Conservation (phyloP, 2,113 vertebrate species). For the Jacana jacana region DNA sequence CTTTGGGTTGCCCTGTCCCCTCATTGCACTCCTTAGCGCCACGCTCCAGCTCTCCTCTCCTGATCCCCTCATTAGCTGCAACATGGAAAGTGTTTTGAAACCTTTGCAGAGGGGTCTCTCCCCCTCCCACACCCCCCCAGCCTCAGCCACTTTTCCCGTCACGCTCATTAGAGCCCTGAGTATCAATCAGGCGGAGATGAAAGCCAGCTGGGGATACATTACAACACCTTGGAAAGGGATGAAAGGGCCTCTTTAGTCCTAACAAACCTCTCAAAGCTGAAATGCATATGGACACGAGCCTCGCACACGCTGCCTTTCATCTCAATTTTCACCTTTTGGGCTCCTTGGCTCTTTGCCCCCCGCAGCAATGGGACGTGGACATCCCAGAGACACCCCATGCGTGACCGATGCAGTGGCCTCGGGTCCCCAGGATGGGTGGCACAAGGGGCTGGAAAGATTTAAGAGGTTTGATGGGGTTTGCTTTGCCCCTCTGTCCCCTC, state of each 20-base stretch:
- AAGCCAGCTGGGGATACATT: slow-evolving; percentile 63
- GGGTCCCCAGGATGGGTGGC: background rate
- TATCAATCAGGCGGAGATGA: slow-evolving; percentile 73
- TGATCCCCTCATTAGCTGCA: slow-evolving; percentile 45
- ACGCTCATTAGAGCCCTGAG: slow-evolving; percentile 69
- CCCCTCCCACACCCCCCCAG: background rate
- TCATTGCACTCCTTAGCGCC: rapidly evolving
- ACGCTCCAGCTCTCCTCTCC: background rate
- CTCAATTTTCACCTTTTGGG: background rate
- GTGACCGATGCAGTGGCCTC: rapidly evolving
- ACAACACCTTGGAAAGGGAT: slow-evolving; percentile 66
- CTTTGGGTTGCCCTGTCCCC: rapidly evolving
- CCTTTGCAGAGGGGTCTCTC: background rate
- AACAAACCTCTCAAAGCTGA: slow-evolving; percentile 63
- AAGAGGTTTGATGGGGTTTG: background rate
- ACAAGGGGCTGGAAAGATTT: background rate
- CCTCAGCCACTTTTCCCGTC: slow-evolving; percentile 53
- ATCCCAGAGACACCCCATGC: rapidly evolving
- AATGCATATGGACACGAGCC: slow-evolving; percentile 7
- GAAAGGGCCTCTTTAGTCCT: slow-evolving; percentile 68
- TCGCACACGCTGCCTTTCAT: slow-evolving; percentile 46
- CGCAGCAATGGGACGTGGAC: rapidly evolving
- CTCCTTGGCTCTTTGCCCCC: background rate
- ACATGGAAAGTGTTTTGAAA: slow-evolving; percentile 30
- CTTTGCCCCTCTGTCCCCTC: background rate